Percentiles rank a stretch among this genome's conserved stretches.
Evolutionary conservation across 37 sponge, comb jelly and placozoan genomes (phyloP).

Genomic region (Theonella swinhoei): DNA sequence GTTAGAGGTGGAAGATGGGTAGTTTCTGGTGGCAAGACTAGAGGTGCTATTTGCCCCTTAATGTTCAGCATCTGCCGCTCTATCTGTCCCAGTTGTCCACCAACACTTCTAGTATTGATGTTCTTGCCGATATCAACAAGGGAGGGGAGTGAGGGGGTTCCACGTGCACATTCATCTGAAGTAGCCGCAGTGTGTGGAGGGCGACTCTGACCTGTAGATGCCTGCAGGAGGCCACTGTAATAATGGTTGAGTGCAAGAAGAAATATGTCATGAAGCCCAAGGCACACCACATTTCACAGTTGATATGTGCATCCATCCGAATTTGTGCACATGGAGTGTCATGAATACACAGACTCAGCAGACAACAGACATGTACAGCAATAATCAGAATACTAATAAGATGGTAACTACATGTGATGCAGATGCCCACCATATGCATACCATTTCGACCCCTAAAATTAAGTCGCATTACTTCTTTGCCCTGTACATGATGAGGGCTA

Average conservation of each 20-base stretch:
- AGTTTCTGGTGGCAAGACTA: constrained; percentile 35
- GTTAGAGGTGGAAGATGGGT: constrained; percentile 54
- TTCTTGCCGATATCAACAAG: constrained; percentile 16
- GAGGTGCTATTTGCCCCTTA: constrained; percentile 11
- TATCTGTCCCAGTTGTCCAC: constrained; percentile 5
- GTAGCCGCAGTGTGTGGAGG: neutral
- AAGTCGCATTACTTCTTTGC: too few species aligned
- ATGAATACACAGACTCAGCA: too few species aligned
- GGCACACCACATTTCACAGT: neutral
- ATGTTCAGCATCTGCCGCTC: constrained; percentile 45
- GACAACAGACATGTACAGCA: too few species aligned
- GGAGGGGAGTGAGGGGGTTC: constrained; percentile 9
- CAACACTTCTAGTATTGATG: neutral
- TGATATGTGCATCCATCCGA: too few species aligned
- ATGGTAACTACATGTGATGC: too few species aligned
- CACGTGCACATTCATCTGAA: neutral
- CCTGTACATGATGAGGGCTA: too few species aligned
- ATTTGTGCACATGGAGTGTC: too few species aligned
- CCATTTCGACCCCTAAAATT: too few species aligned
- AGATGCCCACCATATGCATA: too few species aligned
- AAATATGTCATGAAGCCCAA: constrained; percentile 2
- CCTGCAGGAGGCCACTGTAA: neutral
- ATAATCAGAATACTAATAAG: too few species aligned
- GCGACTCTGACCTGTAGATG: neutral
- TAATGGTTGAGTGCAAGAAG: too few species aligned